These are phyloP conservation scores for Branchellion lobata DNA, from an alignment of 2,888 invertebrate genomes.

Conservation along the genomic window DNA sequence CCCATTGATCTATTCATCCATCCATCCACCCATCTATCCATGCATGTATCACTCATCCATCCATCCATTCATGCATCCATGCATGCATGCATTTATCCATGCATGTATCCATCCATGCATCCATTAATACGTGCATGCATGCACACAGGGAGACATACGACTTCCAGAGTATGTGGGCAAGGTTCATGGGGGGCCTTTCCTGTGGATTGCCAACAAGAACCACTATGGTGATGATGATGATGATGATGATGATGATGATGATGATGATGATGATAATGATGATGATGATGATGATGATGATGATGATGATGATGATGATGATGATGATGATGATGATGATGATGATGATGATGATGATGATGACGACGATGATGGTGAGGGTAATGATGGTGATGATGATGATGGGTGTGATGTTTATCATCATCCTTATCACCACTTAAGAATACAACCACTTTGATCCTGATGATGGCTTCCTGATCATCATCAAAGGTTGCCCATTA, in stretches of 20 bases:
- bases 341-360: slow-evolving; percentile 7
- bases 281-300: background rate
- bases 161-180: slow-evolving; percentile 54
- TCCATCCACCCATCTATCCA: too few species aligned
- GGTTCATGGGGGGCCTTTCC: slow-evolving; percentile 53
- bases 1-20: too few species aligned
- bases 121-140: background rate
- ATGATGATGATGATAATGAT: background rate
- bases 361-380: slow-evolving; percentile 19
- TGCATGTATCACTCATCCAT: too few species aligned
- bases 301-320: slow-evolving; percentile 16
- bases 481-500: slow-evolving; percentile 52
- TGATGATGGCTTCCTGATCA: slow-evolving; percentile 53
- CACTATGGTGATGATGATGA: slow-evolving; percentile 52
- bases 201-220: slow-evolving; percentile 53
- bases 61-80: too few species aligned
- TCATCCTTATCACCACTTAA: slow-evolving; percentile 11
- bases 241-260: background rate
- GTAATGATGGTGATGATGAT: slow-evolving; percentile 10
- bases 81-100: background rate
- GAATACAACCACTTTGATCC: slow-evolving; percentile 54
- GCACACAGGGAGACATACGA: slow-evolving; percentile 50
- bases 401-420: background rate
- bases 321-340: slow-evolving; percentile 5
- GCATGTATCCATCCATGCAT: background rate